Evolutionary conservation across 1,140 invertebrate genomes (phyloP), one percentile per base, ranked within the genome.

Genomic region (Brachionus paranguensis): DNA sequence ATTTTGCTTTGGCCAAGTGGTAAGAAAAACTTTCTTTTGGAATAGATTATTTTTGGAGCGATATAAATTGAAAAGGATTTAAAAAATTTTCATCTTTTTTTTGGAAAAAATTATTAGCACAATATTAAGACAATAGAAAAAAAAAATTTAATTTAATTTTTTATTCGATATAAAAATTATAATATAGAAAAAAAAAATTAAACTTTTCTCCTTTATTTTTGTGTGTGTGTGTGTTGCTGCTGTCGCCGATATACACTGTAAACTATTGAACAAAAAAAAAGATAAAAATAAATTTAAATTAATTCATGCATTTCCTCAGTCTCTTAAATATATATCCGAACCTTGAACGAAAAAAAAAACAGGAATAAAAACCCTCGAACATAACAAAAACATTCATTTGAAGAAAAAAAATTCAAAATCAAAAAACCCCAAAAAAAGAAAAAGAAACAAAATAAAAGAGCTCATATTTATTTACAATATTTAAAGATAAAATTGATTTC

Each of bases 301-400:
- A 68, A 5, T 68, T 68, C 24, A 68, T 33, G 29, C 27, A 33
- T 12, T 68, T 41, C 6, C 64, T 68, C 29, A 68, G 64, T 68
- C 64, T 68, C 64, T 68, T 68, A 64, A 64, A 64, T 24, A 64
- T 64, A 64, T 64, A n/a, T n/a, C 55, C 37, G 65, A 70, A 70
- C 20, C 29, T 70, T 70, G 14, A 27, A 70, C 65, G 10, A 17
- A 37, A 68, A 6, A n/a, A 33, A 33, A 0, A n/a, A n/a, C n/a
- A n/a, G n/a, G n/a, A n/a, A n/a, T n/a, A n/a, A n/a, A n/a, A n/a
- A n/a, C n/a, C 5, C 29, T 33, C 3, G 10, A 74, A 37, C 17
- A 74, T 43, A 45, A 74, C 33, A 43, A 74, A 74, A 74, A 74
- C 33, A 68, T 37, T 68, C 14, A 68, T 68, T 14, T 14, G 12